Percentiles rank a stretch among this genome's conserved stretches.
Conservation (phyloP, 2,797 vertebrate genomes). For the Pangasius larnaudii region DNA sequence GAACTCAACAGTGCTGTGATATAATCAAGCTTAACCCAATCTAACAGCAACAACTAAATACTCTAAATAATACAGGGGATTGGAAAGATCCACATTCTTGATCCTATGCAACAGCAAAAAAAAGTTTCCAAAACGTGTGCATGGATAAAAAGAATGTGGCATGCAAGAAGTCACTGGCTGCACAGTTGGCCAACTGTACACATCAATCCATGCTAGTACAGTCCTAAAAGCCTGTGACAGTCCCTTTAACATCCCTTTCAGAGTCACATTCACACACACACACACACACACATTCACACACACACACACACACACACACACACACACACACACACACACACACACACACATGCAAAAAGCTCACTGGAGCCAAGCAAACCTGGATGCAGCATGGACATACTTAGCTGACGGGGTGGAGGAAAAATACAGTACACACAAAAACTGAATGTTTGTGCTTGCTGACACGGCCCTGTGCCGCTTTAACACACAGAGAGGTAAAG, state of each 20-base stretch:
- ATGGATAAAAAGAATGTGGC: constrained; percentile 25
- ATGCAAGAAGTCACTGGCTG: constrained; percentile 36
- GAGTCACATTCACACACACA: constrained; percentile 14
- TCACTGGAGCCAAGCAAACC: constrained; percentile 67
- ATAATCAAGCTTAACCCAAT: not conserved
- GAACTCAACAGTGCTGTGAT: not conserved
- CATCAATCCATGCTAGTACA: constrained; percentile 46
- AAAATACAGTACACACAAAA: constrained; percentile 69
- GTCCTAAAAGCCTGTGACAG: constrained; percentile 28
- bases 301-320: too few species aligned
- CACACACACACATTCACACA: constrained; percentile 30
- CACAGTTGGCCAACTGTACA: constrained; percentile 32
- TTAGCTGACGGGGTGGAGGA: constrained; percentile 69
- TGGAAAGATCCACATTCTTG: constrained; percentile 22
- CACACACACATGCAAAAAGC: constrained; percentile 34
- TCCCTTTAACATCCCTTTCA: constrained; percentile 45
- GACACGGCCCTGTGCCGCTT: constrained; percentile 65
- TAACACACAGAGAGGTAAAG: constrained; percentile 56
- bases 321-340: constrained; percentile 35
- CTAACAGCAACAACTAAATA: not conserved
- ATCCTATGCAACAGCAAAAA: not conserved
- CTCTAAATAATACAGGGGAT: not conserved
- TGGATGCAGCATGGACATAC: constrained; percentile 66
- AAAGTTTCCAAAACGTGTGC: not conserved
- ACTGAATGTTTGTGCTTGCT: constrained; percentile 65